Evolutionary conservation across 2,888 invertebrate species (phyloP).

Genomic region (Podotricha telesiphe): DNA sequence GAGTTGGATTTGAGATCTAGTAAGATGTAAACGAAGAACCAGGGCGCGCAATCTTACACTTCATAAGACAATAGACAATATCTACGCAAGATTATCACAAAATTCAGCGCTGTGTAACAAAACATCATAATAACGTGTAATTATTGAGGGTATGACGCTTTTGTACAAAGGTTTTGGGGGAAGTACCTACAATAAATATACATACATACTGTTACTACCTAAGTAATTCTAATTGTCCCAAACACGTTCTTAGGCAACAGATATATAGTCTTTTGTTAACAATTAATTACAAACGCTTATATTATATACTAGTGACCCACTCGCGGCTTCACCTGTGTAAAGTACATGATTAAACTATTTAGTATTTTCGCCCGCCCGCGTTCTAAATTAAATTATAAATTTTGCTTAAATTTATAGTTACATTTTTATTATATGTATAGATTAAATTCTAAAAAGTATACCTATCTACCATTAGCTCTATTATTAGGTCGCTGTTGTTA

Average conservation of each 20-base stretch:
- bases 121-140: constrained; percentile 28
- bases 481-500: neutral
- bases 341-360: too few relatives aligned
- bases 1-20: too few relatives aligned
- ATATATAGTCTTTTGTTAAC: neutral
- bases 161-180: constrained; percentile 21
- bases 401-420: too few relatives aligned
- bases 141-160: constrained; percentile 29
- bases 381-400: too few relatives aligned
- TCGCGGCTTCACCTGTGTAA: too few relatives aligned
- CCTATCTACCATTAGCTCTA: too few relatives aligned
- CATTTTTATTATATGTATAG: too few relatives aligned
- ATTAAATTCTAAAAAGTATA: too few relatives aligned
- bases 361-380: too few relatives aligned
- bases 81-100: neutral
- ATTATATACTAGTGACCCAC: too few relatives aligned
- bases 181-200: constrained; percentile 14
- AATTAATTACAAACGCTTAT: neutral
- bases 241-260: neutral
- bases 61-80: neutral
- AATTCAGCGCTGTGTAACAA: constrained; percentile 21
- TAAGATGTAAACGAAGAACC: too few relatives aligned
- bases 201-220: constrained; percentile 12
- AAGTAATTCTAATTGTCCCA: neutral
- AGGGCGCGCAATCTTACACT: constrained; percentile 7